These are phyloP conservation scores for Xestobium rufovillosum DNA, from an alignment of 2,888 invertebrate species.

Conservation along the genomic window DNA sequence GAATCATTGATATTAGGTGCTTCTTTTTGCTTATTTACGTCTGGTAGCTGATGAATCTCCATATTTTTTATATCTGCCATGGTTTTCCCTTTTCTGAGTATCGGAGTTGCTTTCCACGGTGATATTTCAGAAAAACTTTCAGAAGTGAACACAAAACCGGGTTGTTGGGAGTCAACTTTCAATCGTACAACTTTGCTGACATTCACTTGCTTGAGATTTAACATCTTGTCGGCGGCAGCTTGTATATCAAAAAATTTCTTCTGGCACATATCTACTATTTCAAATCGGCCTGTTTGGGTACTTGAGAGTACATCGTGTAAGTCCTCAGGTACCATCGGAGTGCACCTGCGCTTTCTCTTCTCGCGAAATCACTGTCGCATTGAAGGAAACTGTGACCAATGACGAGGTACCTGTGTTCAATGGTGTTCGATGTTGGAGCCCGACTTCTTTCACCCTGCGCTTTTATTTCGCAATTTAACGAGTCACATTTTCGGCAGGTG, in stretches of 20 bases:
- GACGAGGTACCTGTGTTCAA: slow-evolving; percentile 20
- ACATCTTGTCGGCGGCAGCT: slow-evolving; percentile 7
- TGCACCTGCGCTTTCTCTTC: slow-evolving; percentile 18
- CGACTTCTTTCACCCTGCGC: slow-evolving; percentile 13
- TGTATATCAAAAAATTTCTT: slow-evolving; percentile 7
- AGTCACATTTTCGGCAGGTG: slow-evolving; percentile 15
- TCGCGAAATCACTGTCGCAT: slow-evolving; percentile 22
- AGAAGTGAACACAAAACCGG: not conserved
- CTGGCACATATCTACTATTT: slow-evolving; percentile 14
- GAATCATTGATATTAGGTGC: no score
- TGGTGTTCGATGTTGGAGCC: slow-evolving; percentile 12
- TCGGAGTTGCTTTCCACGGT: no score
- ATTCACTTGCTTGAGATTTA: slow-evolving; percentile 3
- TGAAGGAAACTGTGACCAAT: slow-evolving; percentile 21
- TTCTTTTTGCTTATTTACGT: no score
- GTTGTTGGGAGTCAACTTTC: slow-evolving; percentile 5
- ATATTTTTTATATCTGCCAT: no score
- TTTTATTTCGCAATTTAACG: slow-evolving; percentile 18
- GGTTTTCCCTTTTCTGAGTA: no score
- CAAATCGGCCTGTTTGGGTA: slow-evolving; percentile 16
- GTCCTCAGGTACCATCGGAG: slow-evolving; percentile 18
- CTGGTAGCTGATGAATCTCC: no score
- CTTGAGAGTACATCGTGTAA: slow-evolving; percentile 13
- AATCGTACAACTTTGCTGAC: slow-evolving; percentile 2
- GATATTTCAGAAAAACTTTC: no score